phyloP scores from a whole-genome alignment of 2,888 invertebrate species.

The Cheilosia pagana region DNA sequence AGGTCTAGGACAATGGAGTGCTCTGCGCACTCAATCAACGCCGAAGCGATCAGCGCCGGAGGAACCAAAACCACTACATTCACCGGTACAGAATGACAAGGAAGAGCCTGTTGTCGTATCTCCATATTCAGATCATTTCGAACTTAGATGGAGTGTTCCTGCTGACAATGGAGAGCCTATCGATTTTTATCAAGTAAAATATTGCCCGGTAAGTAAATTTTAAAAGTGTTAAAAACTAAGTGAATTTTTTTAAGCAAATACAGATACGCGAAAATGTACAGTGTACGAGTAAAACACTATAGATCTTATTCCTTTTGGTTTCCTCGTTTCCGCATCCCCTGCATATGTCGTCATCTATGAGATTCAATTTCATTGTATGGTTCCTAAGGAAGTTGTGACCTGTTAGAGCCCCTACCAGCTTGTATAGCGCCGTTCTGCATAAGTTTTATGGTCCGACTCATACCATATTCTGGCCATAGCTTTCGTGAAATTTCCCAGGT shows the following conservation, averaged over 20 bases:
- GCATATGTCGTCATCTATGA: too few species aligned
- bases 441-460: too few species aligned
- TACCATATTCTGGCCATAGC: too few species aligned
- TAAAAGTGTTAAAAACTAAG: background rate
- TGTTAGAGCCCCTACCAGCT: too few species aligned
- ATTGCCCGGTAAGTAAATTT: slow-evolving; percentile 89
- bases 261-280: too few species aligned
- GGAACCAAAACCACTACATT: slow-evolving; percentile 87
- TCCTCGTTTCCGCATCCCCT: too few species aligned
- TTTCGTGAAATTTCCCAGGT: too few species aligned
- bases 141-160: slow-evolving; percentile 93
- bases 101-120: slow-evolving; percentile 85
- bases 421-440: too few species aligned
- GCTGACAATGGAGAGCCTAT: slow-evolving; percentile 96
- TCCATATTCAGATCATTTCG: slow-evolving; percentile 90
- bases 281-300: too few species aligned
- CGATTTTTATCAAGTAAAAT: slow-evolving; percentile 91
- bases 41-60: slow-evolving; percentile 91
- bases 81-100: slow-evolving; percentile 83
- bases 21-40: slow-evolving; percentile 87
- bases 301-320: background rate
- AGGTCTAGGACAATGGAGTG: slow-evolving; percentile 90
- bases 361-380: too few species aligned
- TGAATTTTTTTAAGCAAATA: too few species aligned
- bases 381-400: too few species aligned